Conservation (phyloP, 2,888 invertebrate species). For the Malthinus flaveolus region DNA sequence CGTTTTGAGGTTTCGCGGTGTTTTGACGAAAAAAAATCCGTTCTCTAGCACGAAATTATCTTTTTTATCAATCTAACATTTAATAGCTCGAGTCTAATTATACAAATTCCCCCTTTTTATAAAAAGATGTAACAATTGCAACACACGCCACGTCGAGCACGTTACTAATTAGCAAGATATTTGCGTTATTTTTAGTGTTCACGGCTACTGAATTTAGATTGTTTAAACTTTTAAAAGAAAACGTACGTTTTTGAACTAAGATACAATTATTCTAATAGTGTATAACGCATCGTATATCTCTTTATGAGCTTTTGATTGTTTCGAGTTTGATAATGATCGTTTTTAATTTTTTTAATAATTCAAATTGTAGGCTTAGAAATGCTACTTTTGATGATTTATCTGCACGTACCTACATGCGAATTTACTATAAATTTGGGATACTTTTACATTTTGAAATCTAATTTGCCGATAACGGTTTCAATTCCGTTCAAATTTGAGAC, state of each 20-base stretch:
- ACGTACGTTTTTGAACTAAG: neutral
- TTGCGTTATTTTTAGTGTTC: conserved; percentile 46
- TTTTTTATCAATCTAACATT: conserved; percentile 31
- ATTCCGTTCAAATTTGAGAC: too few species aligned
- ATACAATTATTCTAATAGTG: neutral
- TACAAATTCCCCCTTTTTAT: conserved; percentile 37
- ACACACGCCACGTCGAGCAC: conserved; percentile 47
- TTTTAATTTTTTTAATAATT: too few species aligned
- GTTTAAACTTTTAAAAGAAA: conserved; percentile 11
- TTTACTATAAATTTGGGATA: too few species aligned
- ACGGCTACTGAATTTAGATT: conserved; percentile 42
- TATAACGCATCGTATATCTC: conserved; percentile 11
- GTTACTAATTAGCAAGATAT: conserved; percentile 50
- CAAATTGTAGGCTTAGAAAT: too few species aligned
- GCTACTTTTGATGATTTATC: too few species aligned
- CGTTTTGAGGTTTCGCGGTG: too few species aligned
- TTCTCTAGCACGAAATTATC: conserved; percentile 17
- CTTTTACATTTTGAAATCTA: too few species aligned
- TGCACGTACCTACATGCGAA: too few species aligned
- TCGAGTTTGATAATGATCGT: too few species aligned
- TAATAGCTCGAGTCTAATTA: conserved; percentile 42
- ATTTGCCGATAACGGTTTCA: too few species aligned
- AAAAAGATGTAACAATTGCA: conserved; percentile 40
- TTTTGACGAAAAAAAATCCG: neutral
- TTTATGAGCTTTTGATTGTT: conserved; percentile 12